Evolutionary conservation across 2,113 vertebrate genomes (phyloP).

Genomic region (Baryphthengus martii): DNA sequence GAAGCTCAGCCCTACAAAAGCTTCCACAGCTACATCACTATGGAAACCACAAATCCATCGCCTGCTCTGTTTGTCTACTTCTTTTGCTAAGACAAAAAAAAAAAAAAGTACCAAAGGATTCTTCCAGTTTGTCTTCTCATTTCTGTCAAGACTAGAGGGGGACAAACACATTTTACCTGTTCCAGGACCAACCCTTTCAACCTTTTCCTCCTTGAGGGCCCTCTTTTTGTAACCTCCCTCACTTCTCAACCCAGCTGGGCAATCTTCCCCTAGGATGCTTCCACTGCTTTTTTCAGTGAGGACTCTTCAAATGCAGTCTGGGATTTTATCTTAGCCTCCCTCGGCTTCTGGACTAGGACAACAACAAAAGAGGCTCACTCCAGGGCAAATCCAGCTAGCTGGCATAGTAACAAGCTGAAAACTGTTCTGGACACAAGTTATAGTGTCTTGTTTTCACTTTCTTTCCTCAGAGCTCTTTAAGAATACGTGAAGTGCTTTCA

Average conservation of each 20-base stretch:
- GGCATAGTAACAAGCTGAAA: background rate
- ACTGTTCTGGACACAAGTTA: background rate
- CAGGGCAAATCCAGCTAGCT: background rate
- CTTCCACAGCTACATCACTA: slow-evolving; percentile 28
- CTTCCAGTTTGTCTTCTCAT: background rate
- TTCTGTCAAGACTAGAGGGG: background rate
- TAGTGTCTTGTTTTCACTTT: background rate
- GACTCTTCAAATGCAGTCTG: background rate
- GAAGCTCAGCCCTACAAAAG: background rate
- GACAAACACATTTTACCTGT: background rate
- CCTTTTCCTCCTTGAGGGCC: background rate
- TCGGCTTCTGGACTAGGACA: background rate
- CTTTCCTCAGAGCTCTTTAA: background rate
- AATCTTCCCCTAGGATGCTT: background rate
- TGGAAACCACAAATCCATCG: slow-evolving; percentile 48
- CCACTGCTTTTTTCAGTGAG: background rate
- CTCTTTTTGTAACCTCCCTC: background rate
- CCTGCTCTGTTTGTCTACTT: background rate
- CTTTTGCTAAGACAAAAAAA: background rate
- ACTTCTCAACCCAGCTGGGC: background rate
- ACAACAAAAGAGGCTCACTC: background rate
- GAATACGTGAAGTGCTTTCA: background rate
- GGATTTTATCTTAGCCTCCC: background rate
- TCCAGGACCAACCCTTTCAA: background rate
- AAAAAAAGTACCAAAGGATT: background rate